Conservation (phyloP, 2,888 invertebrate genomes). For the Allolobophora icterica region DNA sequence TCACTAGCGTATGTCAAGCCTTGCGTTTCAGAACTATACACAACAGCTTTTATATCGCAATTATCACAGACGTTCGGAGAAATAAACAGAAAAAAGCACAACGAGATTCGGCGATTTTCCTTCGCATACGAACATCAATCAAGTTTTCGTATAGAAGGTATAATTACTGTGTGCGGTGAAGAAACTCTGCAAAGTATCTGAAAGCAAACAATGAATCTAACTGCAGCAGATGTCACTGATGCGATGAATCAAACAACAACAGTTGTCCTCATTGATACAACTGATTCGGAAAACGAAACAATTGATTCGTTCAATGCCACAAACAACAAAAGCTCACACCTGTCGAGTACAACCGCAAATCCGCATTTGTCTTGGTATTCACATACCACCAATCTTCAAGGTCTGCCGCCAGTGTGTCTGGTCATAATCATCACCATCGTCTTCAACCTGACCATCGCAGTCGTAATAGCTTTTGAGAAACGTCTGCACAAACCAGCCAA, state of each 20-base stretch:
- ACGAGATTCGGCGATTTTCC: no score
- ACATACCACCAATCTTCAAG: neutral
- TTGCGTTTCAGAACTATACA: no score
- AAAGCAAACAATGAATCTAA: neutral
- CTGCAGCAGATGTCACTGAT: neutral
- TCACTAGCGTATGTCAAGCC: no score
- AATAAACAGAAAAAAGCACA: no score
- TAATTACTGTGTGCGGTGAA: neutral
- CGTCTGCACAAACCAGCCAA: neutral
- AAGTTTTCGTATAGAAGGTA: no score
- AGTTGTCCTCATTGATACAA: neutral
- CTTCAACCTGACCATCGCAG: neutral
- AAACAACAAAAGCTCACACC: neutral
- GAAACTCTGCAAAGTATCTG: neutral
- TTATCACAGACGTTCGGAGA: no score
- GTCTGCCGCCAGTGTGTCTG: neutral
- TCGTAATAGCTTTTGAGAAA: neutral
- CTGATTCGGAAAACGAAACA: neutral
- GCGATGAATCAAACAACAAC: neutral
- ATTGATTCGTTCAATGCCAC: neutral
- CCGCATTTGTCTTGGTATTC: no score
- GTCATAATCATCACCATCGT: neutral
- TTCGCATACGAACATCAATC: no score
- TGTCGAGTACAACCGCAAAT: neutral
- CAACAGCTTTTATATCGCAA: no score